A percentile compares a stretch with the other conserved stretches of the same genome.
Evolutionary conservation across 1,140 invertebrate species (phyloP).

Genomic region (Brachionus angularis): DNA sequence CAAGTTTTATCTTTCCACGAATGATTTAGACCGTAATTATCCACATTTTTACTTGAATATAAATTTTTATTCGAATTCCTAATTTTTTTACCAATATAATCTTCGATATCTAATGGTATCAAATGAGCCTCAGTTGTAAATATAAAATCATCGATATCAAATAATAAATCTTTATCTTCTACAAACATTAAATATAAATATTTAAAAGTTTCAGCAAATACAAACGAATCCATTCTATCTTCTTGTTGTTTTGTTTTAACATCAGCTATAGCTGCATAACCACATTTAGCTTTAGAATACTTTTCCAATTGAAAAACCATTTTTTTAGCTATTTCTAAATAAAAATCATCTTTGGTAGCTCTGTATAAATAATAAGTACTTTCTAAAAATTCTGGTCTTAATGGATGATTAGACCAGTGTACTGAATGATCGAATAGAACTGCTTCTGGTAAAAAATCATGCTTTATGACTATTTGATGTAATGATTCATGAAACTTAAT

Average conservation of each 20-base stretch:
- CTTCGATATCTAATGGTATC: constrained; percentile 63
- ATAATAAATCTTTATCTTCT: constrained; percentile 75
- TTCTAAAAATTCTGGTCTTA: constrained; percentile 94
- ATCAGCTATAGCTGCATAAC: constrained; percentile 92
- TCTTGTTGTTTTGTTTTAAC: constrained; percentile 82
- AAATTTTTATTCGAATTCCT: background rate
- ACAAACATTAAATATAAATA: constrained; percentile 91
- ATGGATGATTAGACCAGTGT: constrained; percentile 93
- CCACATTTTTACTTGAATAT: too few relatives aligned
- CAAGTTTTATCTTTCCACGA: constrained; percentile 21
- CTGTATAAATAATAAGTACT: constrained; percentile 93
- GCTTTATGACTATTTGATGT: constrained; percentile 86
- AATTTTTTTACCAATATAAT: background rate
- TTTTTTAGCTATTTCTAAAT: constrained; percentile 83
- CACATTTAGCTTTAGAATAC: constrained; percentile 85
- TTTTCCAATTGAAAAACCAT: constrained; percentile 84
- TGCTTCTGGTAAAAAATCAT: constrained; percentile 90
- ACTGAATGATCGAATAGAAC: constrained; percentile 66
- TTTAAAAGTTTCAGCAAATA: constrained; percentile 94
- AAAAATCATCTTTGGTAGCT: constrained; percentile 90
- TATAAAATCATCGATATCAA: constrained; percentile 91
- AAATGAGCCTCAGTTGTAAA: constrained; percentile 96
- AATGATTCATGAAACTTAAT: constrained; percentile 84
- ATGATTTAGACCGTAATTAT: too few relatives aligned
- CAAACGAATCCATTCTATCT: constrained; percentile 95